Base-by-base conservation (phyloP, 2,797 vertebrate genomes). In the Sebastes matsubarae region DNA sequence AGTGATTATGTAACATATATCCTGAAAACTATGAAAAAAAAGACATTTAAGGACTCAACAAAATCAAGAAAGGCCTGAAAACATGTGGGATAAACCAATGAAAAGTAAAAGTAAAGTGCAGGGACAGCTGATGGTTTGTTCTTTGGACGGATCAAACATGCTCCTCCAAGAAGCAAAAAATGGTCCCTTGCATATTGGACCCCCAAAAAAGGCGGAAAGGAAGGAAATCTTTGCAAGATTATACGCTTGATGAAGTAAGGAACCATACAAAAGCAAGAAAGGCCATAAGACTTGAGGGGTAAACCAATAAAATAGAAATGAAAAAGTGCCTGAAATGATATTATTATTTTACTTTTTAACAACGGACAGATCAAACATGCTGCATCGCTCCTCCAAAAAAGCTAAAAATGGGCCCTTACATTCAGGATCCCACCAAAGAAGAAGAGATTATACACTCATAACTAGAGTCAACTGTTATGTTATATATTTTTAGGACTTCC, bases 121-220 rank as follows among this genome's bases (percentile, higher is more conserved):
- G 3, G 24, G 6, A 22, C 27, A 30, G 58, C 2, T 34, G 46
- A 38, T 57, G 57, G 68, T 71, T 58, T 58, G 1, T 12, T 0
- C 6, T 20, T 27, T 38, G 42, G 42, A 64, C 9, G 4, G 3
- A 27, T 55, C 5, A 20, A 36, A 16, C 29, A 52, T 13, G 8
- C 3, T 52, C 50, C 36, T 29, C 16, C 2, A 0, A 32, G 36
- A 72, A 14, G 18, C 27, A n/a, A 55, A 54, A 55, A 25, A 6
- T 6, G 2, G 6, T 32, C 2, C 1, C 0, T 6, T 73, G 9
- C 36, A 16, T 22, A 5, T 25, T 42, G 22, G 14, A 66, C 24
- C 8, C 4, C 5, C 16, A 29, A 66, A 11, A 22, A n/a, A 11
- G 1, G n/a, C 1, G 0, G 4, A 3, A 57, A 18, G 25, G 1